These are phyloP conservation scores for Girardinus metallicus DNA, from an alignment of 2,797 vertebrate genomes.

Conservation along the genomic window DNA sequence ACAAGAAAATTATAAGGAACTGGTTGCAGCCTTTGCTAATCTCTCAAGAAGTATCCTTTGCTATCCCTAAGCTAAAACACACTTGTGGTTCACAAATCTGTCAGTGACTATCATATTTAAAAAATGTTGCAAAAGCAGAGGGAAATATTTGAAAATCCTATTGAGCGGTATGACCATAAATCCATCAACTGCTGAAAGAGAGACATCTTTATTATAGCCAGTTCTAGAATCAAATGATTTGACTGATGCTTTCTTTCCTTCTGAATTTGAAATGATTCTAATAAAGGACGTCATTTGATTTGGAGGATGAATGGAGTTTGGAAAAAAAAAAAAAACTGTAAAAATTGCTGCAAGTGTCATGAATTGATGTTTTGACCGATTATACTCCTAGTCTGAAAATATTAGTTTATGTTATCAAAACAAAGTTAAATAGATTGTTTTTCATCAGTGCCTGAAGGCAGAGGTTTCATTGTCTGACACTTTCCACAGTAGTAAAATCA, in stretches of 20 bases:
- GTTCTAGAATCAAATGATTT: neutral
- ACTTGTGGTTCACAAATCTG: neutral
- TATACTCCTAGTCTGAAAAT: constrained; percentile 11
- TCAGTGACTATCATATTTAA: neutral
- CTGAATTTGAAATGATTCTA: constrained; percentile 12
- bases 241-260: neutral
- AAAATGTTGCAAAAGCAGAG: constrained; percentile 2
- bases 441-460: neutral
- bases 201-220: neutral
- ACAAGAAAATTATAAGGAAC: constrained; percentile 25
- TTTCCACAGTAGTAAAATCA: neutral
- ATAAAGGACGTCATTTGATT: constrained; percentile 11
- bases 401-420: neutral
- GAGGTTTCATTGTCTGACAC: neutral
- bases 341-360: neutral
- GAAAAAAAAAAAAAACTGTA: constrained; percentile 6
- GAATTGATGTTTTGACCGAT: constrained; percentile 7
- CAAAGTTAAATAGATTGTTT: neutral
- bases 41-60: constrained; percentile 18
- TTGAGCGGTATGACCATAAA: neutral
- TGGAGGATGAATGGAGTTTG: neutral
- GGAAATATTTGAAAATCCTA: neutral
- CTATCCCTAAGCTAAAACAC: neutral
- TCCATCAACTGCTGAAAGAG: neutral
- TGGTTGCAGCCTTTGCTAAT: constrained; percentile 1